These are phyloP conservation scores for Carettochelys insculpta DNA, from an alignment of 2,113 vertebrate species.

Conservation along the genomic window DNA sequence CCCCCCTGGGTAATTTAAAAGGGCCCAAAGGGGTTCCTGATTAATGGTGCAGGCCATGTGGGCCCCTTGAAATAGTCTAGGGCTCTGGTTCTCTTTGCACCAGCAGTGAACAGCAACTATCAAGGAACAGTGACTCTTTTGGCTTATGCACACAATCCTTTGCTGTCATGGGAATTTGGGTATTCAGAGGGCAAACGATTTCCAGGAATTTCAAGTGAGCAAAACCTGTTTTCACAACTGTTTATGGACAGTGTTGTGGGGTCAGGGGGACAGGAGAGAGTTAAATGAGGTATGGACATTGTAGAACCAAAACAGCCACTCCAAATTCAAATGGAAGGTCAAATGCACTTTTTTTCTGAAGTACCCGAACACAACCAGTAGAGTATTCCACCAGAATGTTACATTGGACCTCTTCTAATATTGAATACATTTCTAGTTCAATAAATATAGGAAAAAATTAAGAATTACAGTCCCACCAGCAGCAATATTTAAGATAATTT, in stretches of 20 bases:
- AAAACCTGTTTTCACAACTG: neutral
- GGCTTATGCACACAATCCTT: neutral
- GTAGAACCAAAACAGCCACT: neutral
- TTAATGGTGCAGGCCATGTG: too few species aligned
- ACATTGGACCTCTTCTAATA: neutral
- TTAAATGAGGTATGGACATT: neutral
- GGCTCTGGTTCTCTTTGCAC: too few species aligned
- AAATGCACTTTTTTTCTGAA: neutral
- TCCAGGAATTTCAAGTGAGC: neutral
- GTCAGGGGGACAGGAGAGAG: neutral
- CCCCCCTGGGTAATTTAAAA: too few species aligned
- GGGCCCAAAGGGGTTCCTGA: too few species aligned
- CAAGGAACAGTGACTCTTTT: neutral
- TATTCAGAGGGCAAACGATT: neutral
- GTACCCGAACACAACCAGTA: fast-evolving
- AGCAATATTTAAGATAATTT: neutral
- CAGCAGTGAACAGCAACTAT: neutral
- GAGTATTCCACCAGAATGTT: neutral
- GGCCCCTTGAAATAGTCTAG: too few species aligned
- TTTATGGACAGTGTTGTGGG: neutral
- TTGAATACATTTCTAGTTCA: too few species aligned
- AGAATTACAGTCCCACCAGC: fast-evolving
- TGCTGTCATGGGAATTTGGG: fast-evolving
- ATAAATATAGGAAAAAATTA: neutral
- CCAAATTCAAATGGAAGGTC: neutral